Base-by-base conservation (phyloP, 2,797 vertebrate genomes). In the Sebastolobus altivelis region DNA sequence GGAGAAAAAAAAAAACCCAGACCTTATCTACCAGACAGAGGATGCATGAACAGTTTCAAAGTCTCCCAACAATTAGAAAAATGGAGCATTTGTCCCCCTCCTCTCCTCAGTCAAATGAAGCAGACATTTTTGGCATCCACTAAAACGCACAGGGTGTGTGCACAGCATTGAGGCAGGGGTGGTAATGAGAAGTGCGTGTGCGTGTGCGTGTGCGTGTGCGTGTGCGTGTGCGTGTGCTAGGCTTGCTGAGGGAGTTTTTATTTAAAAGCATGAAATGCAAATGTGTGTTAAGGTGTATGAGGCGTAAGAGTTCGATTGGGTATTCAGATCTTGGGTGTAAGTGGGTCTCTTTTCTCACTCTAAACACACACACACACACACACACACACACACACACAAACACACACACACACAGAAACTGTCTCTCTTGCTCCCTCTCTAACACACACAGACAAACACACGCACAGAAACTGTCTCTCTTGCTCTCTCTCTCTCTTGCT, bases 1-100 rank as follows among this genome's bases (percentile, higher is more conserved):
- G 9, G 25, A 10, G 0, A 5, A 20, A 61, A 35, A 68, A 75
- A 80, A 60, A 68, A 49, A 2, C 20, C 80, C 75, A 77, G 87
- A 87, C 90, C 89, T 88, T 91, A 93, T 91, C 92, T 90, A 83
- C 49, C 91, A 89, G 88, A 90, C 66, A 81, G 85, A 83, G 72
- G 84, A 88, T 77, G 89, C 83, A 72, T 71, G 82, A 87, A 86
- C 79, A 90, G 61, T 91, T 93, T 91, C 67, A 91, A 91, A 92
- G 87, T 92, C 88, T 90, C 79, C 18, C 72, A 91, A 91, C 83
- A 88, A 84, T 87, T 79, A 78, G 25, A 71, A 84, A 89, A 72
- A 88, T 49, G 8, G 61, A 83, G 54, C 69, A 61, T 84, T 77
- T 69, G 58, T 35, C 31, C 58, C 27, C 69, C 40, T 12, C 20